Conservation (phyloP, 2,888 invertebrate species). For the Drosophila anomelani region DNA sequence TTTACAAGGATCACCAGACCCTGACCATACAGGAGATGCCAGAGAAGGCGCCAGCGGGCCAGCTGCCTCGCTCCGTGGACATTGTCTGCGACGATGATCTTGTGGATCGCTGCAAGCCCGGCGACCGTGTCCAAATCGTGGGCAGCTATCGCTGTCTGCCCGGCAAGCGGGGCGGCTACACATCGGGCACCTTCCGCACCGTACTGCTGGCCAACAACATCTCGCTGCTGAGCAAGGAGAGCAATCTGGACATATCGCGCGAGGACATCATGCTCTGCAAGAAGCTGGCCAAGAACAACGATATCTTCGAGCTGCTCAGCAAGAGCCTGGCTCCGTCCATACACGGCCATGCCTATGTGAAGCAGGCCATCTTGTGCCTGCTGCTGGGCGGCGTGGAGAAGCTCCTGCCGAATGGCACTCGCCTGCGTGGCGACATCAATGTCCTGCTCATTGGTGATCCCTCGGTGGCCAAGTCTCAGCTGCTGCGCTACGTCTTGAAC, state of each 20-base stretch:
- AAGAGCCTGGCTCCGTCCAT: slow-evolving; percentile 99
- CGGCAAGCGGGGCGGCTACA: slow-evolving; percentile 95
- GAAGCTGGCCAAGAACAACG: slow-evolving; percentile 89
- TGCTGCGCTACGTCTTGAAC: slow-evolving; percentile 95
- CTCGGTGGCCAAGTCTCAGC: slow-evolving; percentile 99
- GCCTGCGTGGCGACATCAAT: slow-evolving; percentile 95
- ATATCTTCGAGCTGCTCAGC: slow-evolving; percentile 95
- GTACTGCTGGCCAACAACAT: slow-evolving; percentile 97
- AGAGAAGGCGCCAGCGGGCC: slow-evolving; percentile 98
- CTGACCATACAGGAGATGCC: slow-evolving; percentile 99
- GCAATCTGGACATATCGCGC: slow-evolving; percentile 90
- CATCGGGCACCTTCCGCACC: slow-evolving; percentile 95
- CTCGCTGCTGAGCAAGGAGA: slow-evolving; percentile 94
- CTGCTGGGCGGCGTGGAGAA: slow-evolving; percentile 98
- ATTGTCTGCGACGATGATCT: slow-evolving; percentile 98
- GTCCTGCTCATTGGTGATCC: slow-evolving; percentile 98
- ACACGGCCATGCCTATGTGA: slow-evolving; percentile 98
- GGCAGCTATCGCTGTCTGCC: slow-evolving; percentile 98
- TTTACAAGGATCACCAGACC: slow-evolving; percentile 99
- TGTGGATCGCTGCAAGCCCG: slow-evolving; percentile 97
- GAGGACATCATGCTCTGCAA: slow-evolving; percentile 96
- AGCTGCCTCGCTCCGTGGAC: slow-evolving; percentile 97
- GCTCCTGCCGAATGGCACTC: slow-evolving; percentile 94
- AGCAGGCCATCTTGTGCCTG: slow-evolving; percentile 97
- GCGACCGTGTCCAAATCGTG: slow-evolving; percentile 98